Evolutionary conservation across 2,797 vertebrate species (phyloP), one percentile per base, ranked within the genome.

Genomic region (Menidia menidia): DNA sequence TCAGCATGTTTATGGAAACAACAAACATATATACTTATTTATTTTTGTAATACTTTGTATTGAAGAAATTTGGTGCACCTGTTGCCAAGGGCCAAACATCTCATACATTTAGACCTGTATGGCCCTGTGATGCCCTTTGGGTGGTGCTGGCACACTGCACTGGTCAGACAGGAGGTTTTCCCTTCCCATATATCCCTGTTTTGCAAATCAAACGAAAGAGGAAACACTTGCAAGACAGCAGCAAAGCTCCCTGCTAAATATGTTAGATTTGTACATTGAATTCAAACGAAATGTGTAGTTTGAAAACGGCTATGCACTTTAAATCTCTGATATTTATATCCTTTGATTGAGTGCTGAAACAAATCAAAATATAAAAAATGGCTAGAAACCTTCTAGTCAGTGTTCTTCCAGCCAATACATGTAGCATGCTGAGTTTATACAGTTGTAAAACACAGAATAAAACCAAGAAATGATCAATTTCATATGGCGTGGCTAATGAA

Each of bases 121-220:
- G 47, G 65, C 71, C 70, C 35, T 62, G 4, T 64, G 14, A 66
- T 73, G 64, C 83, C 35, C 87, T 82, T 80, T 66, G 79, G 86
- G 73, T 88, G 81, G 84, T 82, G 86, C 83, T 85, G 79, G 54
- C 71, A 83, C 77, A 44, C 83, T 76, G 57, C 30, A 51, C 39
- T 62, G 25, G 51, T 65, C 61, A 60, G 60, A 73, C 63, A 73
- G 67, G 62, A 72, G 67, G 8, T 54, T 6, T 70, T 35, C 13
- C 54, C 30, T 19, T 51, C 15, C 41, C 42, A 15, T 68, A 30
- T 79, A 59, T 64, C 69, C 68, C 44, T 58, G 56, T 52, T 61
- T 19, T 72, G 69, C 31, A 19, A 73, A 51, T 53, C 62, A 41
- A 58, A 77, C 55, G 65, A 66, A 76, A 67, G 58, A 69, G 74